Evolutionary conservation across 92 coral and sea anemone genomes (phyloP), one percentile per base, ranked within the genome.

Genomic region (Galaxea fascicularis): DNA sequence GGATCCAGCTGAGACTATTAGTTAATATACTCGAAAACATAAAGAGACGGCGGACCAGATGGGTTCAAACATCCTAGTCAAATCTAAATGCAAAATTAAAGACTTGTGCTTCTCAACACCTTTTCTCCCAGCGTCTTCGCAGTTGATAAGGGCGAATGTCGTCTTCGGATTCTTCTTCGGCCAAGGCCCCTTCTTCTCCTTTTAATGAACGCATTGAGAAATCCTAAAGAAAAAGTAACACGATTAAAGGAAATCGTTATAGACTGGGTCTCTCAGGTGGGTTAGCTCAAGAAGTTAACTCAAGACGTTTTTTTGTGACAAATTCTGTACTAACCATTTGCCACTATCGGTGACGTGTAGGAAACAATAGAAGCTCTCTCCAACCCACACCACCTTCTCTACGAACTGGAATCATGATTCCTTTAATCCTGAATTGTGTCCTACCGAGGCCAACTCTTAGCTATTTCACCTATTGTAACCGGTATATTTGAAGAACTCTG

Each of bases 51-150:
- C 8, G 56, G 12, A 26, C 0, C 2, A 16, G 30, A 16, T 62
- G 67, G 4, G 4, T 13, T 21, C 27, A 27, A 10, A 35, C 41
- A 35, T 2, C 6, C 41, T 2, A 35, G 41, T 35, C 3, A 35
- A 35, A 35, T 2, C 6, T 6, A 35, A 16, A 57, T 15, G 8
- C 13, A 47, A 0, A n/a, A n/a, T n/a, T n/a, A n/a, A n/a, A n/a
- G n/a, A n/a, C n/a, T n/a, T n/a, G n/a, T n/a, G n/a, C n/a, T n/a
- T n/a, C n/a, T n/a, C n/a, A n/a, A 51, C 11, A 80, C 98, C 95
- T 92, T 78, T 77, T 53, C 35, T 95, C 98, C 98, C 98, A 95
- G 25, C 87, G 92, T 68, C 95, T 79, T 27, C 96, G 82, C 20
- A 90, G 82, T 76, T 91, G 88, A 46, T 90, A 83, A 24, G 92